Percentiles rank a stretch among this genome's conserved stretches.
These are phyloP conservation scores for Leucoraja erinaceus DNA, from an alignment of 2,113 vertebrate species.

Conservation along the genomic window DNA sequence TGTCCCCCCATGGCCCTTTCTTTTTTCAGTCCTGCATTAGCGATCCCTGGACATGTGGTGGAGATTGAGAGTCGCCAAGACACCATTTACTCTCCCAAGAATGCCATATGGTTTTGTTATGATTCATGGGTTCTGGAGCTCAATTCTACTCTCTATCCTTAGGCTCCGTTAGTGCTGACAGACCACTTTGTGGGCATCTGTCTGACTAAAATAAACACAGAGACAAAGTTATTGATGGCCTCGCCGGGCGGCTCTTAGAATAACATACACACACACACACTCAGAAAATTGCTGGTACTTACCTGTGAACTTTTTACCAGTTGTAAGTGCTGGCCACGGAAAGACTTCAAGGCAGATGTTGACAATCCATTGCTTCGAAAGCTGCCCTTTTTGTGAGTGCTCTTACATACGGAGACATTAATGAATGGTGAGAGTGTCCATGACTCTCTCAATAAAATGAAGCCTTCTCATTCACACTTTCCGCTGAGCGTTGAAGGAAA, in stretches of 20 bases:
- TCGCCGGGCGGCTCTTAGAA: neutral
- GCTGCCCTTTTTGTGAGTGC: neutral
- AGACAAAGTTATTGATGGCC: conserved; percentile 7
- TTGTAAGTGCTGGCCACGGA: neutral
- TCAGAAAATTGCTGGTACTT: neutral
- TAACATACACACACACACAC: neutral
- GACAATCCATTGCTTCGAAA: neutral
- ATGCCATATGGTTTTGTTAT: conserved; percentile 34
- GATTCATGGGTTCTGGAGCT: conserved; percentile 18
- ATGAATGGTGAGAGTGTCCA: neutral
- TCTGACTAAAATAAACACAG: neutral
- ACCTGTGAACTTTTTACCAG: neutral
- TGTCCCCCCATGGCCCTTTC: neutral
- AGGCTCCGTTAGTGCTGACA: conserved; percentile 23
- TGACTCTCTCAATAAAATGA: neutral
- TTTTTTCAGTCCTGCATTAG: neutral
- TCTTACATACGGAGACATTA: neutral
- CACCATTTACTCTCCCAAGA: conserved; percentile 28
- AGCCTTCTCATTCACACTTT: neutral
- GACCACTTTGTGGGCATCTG: conserved; percentile 31
- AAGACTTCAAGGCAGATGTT: neutral
- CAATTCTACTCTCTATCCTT: conserved; percentile 9
- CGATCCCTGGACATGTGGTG: conserved; percentile 25
- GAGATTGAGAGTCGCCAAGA: conserved; percentile 12
- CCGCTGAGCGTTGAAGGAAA: neutral